Percentiles rank a stretch among this genome's conserved stretches.
Conservation (phyloP, 2,888 invertebrate genomes). For the Andrena fulva region DNA sequence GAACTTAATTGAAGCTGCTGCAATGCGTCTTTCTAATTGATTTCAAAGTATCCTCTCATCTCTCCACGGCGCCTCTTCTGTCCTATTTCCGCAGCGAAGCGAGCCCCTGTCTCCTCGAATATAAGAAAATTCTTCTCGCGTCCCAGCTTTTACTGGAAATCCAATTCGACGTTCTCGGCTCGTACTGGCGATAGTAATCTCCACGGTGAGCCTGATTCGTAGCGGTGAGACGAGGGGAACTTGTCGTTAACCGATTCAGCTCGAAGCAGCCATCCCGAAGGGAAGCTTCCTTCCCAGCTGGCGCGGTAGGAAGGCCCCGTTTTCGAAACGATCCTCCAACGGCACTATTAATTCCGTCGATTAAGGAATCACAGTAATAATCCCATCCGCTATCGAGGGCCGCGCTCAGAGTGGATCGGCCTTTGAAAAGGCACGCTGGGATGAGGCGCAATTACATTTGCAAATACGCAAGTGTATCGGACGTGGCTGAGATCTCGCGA, state of each 20-base stretch:
- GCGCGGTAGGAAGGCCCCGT: not conserved
- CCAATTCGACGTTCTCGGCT: too few relatives aligned
- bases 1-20: slow-evolving; percentile 61
- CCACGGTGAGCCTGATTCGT: slow-evolving; percentile 1
- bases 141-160: too few relatives aligned
- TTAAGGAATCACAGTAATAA: slow-evolving; percentile 48
- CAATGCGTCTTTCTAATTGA: slow-evolving; percentile 46
- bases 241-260: slow-evolving; percentile 15
- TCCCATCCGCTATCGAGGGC: slow-evolving; percentile 20
- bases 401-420: not conserved
- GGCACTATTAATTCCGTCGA: slow-evolving; percentile 44
- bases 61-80: not conserved
- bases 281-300: slow-evolving; percentile 1
- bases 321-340: slow-evolving; percentile 7
- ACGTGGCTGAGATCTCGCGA: not conserved
- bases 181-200: slow-evolving; percentile 6
- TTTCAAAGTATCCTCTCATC: slow-evolving; percentile 18
- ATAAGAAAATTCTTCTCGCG: too few relatives aligned
- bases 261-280: not conserved
- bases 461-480: slow-evolving; percentile 30
- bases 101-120: too few relatives aligned
- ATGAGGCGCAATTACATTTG: slow-evolving; percentile 41
- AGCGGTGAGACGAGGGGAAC: not conserved
- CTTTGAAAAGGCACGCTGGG: slow-evolving; percentile 4
- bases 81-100: not conserved